These are phyloP conservation scores for Diabrotica balteata DNA, from an alignment of 2,888 invertebrate genomes.

Conservation along the genomic window DNA sequence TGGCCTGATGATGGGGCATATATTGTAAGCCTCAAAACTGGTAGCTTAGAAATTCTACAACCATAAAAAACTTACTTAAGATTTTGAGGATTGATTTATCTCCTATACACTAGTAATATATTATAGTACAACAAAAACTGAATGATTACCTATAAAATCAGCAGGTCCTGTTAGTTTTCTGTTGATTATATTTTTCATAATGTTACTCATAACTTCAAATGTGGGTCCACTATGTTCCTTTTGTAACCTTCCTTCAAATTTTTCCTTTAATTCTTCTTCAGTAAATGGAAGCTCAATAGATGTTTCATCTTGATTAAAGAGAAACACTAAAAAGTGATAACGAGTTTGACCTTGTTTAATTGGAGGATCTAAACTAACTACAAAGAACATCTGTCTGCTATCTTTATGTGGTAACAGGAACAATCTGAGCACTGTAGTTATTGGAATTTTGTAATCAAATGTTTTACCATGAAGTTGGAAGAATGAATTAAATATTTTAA, in stretches of 20 bases:
- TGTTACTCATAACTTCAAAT: conserved; percentile 93
- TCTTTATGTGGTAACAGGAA: conserved; percentile 97
- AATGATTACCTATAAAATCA: conserved; percentile 82
- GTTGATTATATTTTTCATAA: conserved; percentile 95
- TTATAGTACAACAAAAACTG: no score
- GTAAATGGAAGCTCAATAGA: conserved; percentile 89
- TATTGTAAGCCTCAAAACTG: no score
- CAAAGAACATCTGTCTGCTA: conserved; percentile 97
- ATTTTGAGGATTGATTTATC: no score
- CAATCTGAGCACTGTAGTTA: conserved; percentile 92
- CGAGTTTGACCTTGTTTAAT: conserved; percentile 99
- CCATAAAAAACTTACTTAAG: no score
- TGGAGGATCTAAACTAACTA: conserved; percentile 96
- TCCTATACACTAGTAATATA: no score
- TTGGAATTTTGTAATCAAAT: conserved; percentile 99
- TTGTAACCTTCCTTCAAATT: conserved; percentile 90
- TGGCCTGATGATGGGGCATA: no score
- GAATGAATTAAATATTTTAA: conserved; percentile 91
- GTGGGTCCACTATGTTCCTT: conserved; percentile 92
- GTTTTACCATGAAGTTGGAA: conserved; percentile 97
- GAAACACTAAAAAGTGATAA: conserved; percentile 93
- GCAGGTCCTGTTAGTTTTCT: conserved; percentile 95
- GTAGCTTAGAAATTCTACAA: no score
- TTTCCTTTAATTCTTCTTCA: conserved; percentile 90
- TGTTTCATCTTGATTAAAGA: conserved; percentile 95